Conservation (phyloP, 2,797 vertebrate genomes). For the Phalloptychus januarius region DNA sequence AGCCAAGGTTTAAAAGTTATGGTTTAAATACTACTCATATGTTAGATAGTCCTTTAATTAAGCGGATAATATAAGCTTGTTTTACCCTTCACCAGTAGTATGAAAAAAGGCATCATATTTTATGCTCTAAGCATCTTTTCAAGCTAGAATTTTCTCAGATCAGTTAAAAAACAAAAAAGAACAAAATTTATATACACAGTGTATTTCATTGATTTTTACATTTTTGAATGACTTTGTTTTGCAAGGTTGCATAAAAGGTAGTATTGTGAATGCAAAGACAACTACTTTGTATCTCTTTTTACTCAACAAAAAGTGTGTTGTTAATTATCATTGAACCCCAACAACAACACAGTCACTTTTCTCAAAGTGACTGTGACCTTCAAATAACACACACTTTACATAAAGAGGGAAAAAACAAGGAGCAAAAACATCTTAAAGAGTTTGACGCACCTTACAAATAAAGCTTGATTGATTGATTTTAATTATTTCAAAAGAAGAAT, state of each 20-base stretch:
- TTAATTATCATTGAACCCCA: background rate
- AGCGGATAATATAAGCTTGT: background rate
- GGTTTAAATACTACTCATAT: background rate
- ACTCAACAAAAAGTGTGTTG: background rate
- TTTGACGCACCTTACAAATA: background rate
- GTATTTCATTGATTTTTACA: background rate
- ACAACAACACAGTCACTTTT: background rate
- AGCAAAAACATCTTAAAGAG: background rate
- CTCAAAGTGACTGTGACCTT: background rate
- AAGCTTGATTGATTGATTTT: background rate
- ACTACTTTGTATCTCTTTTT: background rate
- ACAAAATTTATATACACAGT: background rate
- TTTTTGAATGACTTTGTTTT: background rate
- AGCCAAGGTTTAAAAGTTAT: background rate
- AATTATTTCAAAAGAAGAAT: background rate
- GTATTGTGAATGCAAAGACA: background rate
- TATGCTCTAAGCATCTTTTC: background rate
- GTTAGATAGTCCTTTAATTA: background rate
- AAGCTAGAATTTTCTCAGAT: background rate
- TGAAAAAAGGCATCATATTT: background rate
- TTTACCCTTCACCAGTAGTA: background rate
- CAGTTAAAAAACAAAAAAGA: background rate
- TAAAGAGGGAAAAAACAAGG: background rate
- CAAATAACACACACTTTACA: background rate
- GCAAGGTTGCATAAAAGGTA: background rate